Evolutionary conservation across 2,113 vertebrate genomes (phyloP).

Genomic region (Callospermophilus lateralis): DNA sequence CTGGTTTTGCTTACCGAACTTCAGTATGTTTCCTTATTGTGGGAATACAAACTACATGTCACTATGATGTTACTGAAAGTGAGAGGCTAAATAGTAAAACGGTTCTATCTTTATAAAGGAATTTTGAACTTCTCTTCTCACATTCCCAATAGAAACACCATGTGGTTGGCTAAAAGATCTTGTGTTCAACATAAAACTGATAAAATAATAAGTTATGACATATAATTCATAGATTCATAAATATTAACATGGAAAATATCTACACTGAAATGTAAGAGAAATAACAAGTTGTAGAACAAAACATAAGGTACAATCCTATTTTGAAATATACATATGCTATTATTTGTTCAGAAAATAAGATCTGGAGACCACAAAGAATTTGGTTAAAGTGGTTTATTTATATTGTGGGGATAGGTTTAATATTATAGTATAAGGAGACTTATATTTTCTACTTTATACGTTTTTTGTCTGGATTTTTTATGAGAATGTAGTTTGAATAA

Average conservation of each 20-base stretch:
- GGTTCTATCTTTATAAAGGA: neutral
- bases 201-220: constrained; percentile 15
- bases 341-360: constrained; percentile 34
- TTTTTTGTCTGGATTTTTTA: constrained; percentile 43
- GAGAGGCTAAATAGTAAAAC: neutral
- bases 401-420: neutral
- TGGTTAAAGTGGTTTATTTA: constrained; percentile 39
- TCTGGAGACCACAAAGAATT: neutral
- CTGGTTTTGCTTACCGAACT: neutral
- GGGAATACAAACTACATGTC: neutral
- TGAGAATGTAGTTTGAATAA: constrained; percentile 58
- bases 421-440: neutral
- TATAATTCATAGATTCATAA: neutral
- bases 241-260: constrained; percentile 19
- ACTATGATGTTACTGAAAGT: neutral
- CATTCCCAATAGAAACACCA: neutral
- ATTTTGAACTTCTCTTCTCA: neutral
- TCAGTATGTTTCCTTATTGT: constrained; percentile 13
- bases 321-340: constrained; percentile 48
- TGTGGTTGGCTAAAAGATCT: constrained; percentile 14
- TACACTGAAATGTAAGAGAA: constrained; percentile 22
- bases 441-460: constrained; percentile 30
- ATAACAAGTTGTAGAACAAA: neutral
- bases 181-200: constrained; percentile 1
- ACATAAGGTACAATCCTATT: neutral